These are phyloP conservation scores for Psammodynastes pulverulentus DNA, from an alignment of 2,113 vertebrate genomes.

Conservation along the genomic window DNA sequence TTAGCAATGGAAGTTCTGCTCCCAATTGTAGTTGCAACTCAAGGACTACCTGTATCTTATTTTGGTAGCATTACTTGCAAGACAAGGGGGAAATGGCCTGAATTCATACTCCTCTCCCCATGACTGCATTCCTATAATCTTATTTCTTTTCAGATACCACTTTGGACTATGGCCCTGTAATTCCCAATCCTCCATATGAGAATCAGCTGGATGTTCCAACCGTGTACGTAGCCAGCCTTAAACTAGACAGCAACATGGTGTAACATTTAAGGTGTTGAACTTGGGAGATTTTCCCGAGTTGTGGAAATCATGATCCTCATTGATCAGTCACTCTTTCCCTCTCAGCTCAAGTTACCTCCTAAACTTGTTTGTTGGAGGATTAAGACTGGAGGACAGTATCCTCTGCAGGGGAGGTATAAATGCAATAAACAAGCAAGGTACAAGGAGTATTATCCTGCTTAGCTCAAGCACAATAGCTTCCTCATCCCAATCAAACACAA, in stretches of 20 bases:
- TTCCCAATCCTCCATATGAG: neutral
- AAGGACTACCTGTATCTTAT: neutral
- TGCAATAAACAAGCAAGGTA: neutral
- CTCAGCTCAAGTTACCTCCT: neutral
- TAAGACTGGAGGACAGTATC: neutral
- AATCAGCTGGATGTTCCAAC: neutral
- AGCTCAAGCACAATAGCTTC: neutral
- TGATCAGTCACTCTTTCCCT: neutral
- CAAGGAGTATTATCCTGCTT: neutral
- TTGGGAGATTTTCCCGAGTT: neutral
- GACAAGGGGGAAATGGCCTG: neutral
- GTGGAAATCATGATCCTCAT: neutral
- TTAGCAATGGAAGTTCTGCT: neutral
- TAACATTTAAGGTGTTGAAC: neutral
- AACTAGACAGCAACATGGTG: neutral
- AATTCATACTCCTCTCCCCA: neutral
- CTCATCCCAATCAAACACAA: neutral
- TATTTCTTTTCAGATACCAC: neutral
- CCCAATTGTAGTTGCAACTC: neutral
- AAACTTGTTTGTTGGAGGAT: neutral
- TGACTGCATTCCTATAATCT: neutral
- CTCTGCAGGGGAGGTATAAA: neutral
- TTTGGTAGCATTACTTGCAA: neutral
- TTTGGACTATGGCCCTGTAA: neutral
- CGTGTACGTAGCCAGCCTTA: neutral